Base-by-base conservation (phyloP, 2,888 invertebrate species). In the Chorisops tibialis region DNA sequence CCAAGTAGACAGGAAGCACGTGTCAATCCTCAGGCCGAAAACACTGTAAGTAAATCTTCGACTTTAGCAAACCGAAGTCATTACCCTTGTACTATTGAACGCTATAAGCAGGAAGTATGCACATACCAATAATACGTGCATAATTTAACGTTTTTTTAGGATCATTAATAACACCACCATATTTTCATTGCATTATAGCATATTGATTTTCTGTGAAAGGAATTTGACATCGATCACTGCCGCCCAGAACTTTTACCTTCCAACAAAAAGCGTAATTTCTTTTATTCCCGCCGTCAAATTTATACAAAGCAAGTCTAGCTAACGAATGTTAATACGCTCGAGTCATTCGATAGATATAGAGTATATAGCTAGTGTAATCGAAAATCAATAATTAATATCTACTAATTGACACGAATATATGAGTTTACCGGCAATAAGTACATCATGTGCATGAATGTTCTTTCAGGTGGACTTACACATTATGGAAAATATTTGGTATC, bases 21-120 rank as follows among this genome's bases (percentile, higher is more conserved):
- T 11, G 56, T 63, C 6, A 63, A 56, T 61, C 63, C 63, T 21
- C 56, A 63, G 22, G 24, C 19, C 21, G 37, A 19, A 41, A 61
- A 52, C 52, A 35, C 21, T 1, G 62, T 62, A 30, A 61, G 61
- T 61, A 51, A 16, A 35, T 4, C 1, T 12, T 12, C n/a, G n/a
- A n/a, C n/a, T n/a, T n/a, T n/a, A n/a, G n/a, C n/a, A n/a, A n/a
- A n/a, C n/a, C n/a, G n/a, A n/a, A n/a, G n/a, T n/a, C n/a, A n/a
- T n/a, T n/a, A n/a, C n/a, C n/a, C n/a, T n/a, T n/a, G n/a, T n/a
- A n/a, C n/a, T n/a, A n/a, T n/a, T n/a, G n/a, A n/a, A n/a, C n/a
- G n/a, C n/a, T n/a, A n/a, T n/a, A n/a, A n/a, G n/a, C n/a, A n/a
- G n/a, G n/a, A n/a, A n/a, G n/a, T n/a, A n/a, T n/a, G n/a, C n/a